Base-by-base conservation (phyloP, 1,140 invertebrate genomes). In the Prorops nasuta region DNA sequence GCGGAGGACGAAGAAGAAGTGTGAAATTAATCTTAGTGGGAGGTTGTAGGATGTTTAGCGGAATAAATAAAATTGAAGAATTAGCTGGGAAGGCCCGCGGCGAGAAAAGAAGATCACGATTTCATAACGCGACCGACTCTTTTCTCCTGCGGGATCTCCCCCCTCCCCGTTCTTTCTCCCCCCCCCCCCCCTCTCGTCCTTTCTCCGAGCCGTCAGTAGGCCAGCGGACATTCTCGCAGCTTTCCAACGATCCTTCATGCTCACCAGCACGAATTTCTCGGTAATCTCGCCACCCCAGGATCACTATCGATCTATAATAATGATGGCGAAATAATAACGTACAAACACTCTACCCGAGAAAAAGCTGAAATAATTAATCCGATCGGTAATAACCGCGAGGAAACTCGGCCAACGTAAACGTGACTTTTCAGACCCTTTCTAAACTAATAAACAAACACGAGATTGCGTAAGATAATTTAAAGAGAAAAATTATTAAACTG, bases 121-220 rank as follows among this genome's bases (percentile, higher is more conserved):
- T 57, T 58, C 56, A 48, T 58, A 58, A 58, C 45, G 56, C 56
- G 54, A 49, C 49, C 54, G 47, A 32, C 28, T 54, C 51, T 50
- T 60, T 60, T 47, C 56, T 60, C 51, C 28, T 50, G 22, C 46
- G 17, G 40, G 49, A 45, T 31, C 34, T 17, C 32, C 47, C 51
- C 35, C 32, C 46, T 45, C 35, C 47, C 49, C 53, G 38, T 50
- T 24, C 40, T 44, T 47, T 39, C 56, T 60, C 51, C 46, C 10
- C 24, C 24, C 4, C 18, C 16, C 37, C 19, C 18, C 17, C n/a
- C 7, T 7, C 6, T 31, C 49, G 24, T 52, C 56, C 58, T 59
- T 60, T 60, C 56, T 59, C 56, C 42, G 24, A 52, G 52, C 46
- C 42, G 52, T 59, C 52, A 60, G 58, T 60, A 60, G 58, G 58